Base-by-base conservation (phyloP, 1,140 invertebrate genomes). In the Drosophila watanabei region DNA sequence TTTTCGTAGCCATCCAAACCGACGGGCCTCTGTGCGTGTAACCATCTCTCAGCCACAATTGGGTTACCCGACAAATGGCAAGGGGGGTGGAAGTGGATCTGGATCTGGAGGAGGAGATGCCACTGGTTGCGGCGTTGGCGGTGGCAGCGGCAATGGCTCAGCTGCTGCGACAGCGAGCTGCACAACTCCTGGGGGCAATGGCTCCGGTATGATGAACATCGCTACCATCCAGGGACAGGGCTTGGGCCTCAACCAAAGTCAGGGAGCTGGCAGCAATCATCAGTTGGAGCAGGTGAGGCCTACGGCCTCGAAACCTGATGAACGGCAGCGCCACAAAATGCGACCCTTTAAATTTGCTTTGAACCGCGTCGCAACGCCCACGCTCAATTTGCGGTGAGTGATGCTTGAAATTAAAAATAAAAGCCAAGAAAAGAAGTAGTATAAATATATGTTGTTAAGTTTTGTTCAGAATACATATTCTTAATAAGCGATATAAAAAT, bases 311-410 rank as follows among this genome's bases (percentile, higher is more conserved):
- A 37, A 59, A 10, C 32, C 56, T 35, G 57, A 43, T 24, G 49
- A 69, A 39, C 76, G 57, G 94, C 71, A 93, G 94, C 95, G 96
- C 77, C 95, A 95, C 54, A 95, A 95, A 71, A 87, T 96, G 28
- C 94, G 95, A 70, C 95, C 96, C 8, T 93, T 97, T 56, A 96
- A 96, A 82, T 93, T 97, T 58, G 95, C 95, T 30, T 91, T 97
- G 7, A 95, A 95, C 85, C 95, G 94, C 79, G 94, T 95, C 7
- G 93, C 94, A 72, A 95, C 93, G 46, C 95, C 93, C 82, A 94
- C 93, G 81, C 94, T 94, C 79, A 96, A 95, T 80, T 93, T 95
- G 37, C 94, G 95, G 96, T 96, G 46, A 87, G 89, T 88, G 9
- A 11, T 28, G 28, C 7, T 43, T 11, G 32, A 35, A 54, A 16